These are phyloP conservation scores for Corticium candelabrum DNA, from an alignment of 37 sponge, comb jelly and placozoan genomes.

Conservation along the genomic window DNA sequence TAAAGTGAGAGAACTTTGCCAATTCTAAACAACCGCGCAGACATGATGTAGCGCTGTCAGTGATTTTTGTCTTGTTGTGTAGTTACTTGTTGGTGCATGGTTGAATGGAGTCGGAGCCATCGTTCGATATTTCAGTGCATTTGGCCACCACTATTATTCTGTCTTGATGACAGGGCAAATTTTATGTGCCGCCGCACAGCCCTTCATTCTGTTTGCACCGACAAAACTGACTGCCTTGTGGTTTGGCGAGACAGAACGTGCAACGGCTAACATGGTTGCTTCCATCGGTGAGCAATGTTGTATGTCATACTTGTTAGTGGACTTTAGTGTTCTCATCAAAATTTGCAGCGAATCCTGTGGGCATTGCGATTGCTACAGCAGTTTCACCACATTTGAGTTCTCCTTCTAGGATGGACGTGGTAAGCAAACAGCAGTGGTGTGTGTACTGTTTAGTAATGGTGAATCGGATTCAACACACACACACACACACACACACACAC, in stretches of 20 bases:
- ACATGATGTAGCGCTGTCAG: background rate
- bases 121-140: conserved; percentile 37
- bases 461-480: too few relatives aligned
- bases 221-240: conserved; percentile 74
- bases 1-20: too few relatives aligned
- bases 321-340: background rate
- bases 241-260: conserved; percentile 70
- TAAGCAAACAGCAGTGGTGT: too few relatives aligned
- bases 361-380: conserved; percentile 48
- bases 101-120: conserved; percentile 48
- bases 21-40: background rate
- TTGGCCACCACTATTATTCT: conserved; percentile 21
- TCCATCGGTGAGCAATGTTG: conserved; percentile 35
- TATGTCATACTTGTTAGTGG: background rate
- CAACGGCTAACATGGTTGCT: conserved; percentile 26
- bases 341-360: conserved; percentile 68
- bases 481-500: too few relatives aligned
- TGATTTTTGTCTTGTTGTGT: background rate
- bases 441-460: too few relatives aligned
- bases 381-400: conserved; percentile 8
- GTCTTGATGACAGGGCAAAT: conserved; percentile 62
- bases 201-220: conserved; percentile 61
- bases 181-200: conserved; percentile 63
- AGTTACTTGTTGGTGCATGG: conserved; percentile 40
- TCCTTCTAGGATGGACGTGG: too few relatives aligned